Evolutionary conservation across 2,797 vertebrate genomes (phyloP).

Genomic region (Acrossocheilus wenchowensis): DNA sequence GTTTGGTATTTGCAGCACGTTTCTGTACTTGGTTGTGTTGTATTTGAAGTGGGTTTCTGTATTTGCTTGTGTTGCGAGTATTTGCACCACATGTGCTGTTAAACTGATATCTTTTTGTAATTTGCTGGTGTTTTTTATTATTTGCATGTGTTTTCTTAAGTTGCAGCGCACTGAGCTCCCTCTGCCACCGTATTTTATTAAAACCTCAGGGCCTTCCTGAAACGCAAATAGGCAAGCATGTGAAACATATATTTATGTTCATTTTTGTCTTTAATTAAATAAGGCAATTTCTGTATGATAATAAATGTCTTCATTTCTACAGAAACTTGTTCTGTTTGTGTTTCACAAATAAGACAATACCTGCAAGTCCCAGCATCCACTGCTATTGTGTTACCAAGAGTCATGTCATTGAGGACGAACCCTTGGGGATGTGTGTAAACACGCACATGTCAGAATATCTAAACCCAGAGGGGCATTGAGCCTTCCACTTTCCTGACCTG

Average conservation of each 20-base stretch:
- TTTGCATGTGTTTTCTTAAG: not conserved
- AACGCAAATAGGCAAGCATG: not conserved
- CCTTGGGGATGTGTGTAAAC: conserved; percentile 36
- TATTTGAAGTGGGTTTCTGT: not conserved
- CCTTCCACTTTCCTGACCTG: conserved; percentile 28
- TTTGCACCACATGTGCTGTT: too few relatives aligned
- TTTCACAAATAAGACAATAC: not conserved
- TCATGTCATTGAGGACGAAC: not conserved
- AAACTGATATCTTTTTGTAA: not conserved
- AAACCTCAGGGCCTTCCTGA: not conserved
- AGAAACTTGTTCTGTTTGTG: not conserved
- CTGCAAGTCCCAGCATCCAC: not conserved
- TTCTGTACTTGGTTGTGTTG: not conserved
- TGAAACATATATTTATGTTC: not conserved
- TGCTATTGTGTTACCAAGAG: not conserved
- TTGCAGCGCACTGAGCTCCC: not conserved
- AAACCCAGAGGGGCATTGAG: conserved; percentile 12
- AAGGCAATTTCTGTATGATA: not conserved
- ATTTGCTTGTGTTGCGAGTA: not conserved
- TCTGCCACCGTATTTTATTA: not conserved
- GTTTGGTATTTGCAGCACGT: too few relatives aligned
- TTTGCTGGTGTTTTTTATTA: not conserved
- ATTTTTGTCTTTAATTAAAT: not conserved
- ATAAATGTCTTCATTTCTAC: not conserved
- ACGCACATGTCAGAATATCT: conserved; percentile 16